Evolutionary conservation across 2,113 vertebrate species (phyloP).

Genomic region (Struthio camelus): DNA sequence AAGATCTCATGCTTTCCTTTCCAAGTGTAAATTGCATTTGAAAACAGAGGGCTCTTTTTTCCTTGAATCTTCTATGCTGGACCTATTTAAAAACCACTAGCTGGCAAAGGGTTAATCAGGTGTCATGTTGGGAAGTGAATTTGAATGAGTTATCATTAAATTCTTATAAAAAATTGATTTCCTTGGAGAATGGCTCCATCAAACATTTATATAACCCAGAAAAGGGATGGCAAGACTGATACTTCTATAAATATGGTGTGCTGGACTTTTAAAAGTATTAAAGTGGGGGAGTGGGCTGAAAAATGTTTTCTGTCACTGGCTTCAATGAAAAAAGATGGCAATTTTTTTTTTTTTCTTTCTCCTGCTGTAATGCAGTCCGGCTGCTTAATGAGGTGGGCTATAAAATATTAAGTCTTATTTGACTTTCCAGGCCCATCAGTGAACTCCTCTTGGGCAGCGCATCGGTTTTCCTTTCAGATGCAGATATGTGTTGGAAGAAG

Average conservation of each 20-base stretch:
- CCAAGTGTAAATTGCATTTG: neutral
- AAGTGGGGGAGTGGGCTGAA: neutral
- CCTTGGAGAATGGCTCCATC: slow-evolving; percentile 64
- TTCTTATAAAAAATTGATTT: slow-evolving; percentile 79
- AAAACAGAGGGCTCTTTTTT: neutral
- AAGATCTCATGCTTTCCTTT: neutral
- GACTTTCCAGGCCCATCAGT: neutral
- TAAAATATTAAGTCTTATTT: fast-evolving
- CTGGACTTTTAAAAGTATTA: neutral
- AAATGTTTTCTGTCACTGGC: neutral
- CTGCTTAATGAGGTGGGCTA: neutral
- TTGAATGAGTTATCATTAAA: slow-evolving; percentile 73
- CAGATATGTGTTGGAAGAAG: neutral
- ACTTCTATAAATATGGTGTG: neutral
- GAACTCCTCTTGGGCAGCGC: neutral
- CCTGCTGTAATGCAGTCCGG: neutral
- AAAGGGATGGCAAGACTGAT: slow-evolving; percentile 26
- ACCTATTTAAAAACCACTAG: neutral
- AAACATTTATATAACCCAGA: slow-evolving; percentile 77
- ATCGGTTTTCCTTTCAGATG: neutral
- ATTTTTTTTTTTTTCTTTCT: neutral
- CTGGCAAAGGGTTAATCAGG: slow-evolving; percentile 70
- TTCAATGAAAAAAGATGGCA: neutral
- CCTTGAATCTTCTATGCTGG: neutral
- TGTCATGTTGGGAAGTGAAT: slow-evolving; percentile 59